Base-by-base conservation (phyloP, 2,888 invertebrate species). In the Mellilla xanthometata region DNA sequence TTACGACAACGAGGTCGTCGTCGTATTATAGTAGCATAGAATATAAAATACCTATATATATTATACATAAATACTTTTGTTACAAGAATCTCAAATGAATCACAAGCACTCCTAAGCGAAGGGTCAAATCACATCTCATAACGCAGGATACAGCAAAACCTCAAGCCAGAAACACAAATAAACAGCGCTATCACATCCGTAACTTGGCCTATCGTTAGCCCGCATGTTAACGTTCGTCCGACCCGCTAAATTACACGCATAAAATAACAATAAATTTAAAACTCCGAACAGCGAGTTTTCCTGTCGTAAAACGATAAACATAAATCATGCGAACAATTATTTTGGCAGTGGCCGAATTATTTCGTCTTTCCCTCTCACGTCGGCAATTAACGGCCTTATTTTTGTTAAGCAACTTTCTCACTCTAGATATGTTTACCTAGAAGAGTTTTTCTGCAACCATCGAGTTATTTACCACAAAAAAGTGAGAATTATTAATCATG, bases 261-360 rank as follows among this genome's bases (percentile, higher is more conserved):
- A 70, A 70, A 71, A 71, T 67, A 68, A 55, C 65, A 62, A 72
- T 73, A 73, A 75, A 75, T 74, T 73, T 66, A 62, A 74, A 74
- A 69, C 65, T 65, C 68, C 65, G 68, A 68, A 58, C 67, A 64
- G 58, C 64, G 60, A 62, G 62, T 70, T 74, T 65, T 65, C 72
- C 68, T 65, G 70, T 70, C 69, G 65, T 74, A 68, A 71, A 76
- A 50, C 72, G 66, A 68, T 75, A 68, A 70, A 74, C 68, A 71
- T 77, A 77, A 76, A 76, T 77, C 74, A 78, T 66, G 44, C 47
- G 60, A 64, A 66, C 68, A 67, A 75, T 76, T 68, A 77, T 71
- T 69, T 68, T 57, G 65, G 62, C 66, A 62, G 68, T 66, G 51
- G 63, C 59, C 60, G 65, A 73, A 76, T 78, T 72, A 77, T 75